phyloP scores from a whole-genome alignment of 2,888 invertebrate species.

The Meiosimyza platycephala region DNA sequence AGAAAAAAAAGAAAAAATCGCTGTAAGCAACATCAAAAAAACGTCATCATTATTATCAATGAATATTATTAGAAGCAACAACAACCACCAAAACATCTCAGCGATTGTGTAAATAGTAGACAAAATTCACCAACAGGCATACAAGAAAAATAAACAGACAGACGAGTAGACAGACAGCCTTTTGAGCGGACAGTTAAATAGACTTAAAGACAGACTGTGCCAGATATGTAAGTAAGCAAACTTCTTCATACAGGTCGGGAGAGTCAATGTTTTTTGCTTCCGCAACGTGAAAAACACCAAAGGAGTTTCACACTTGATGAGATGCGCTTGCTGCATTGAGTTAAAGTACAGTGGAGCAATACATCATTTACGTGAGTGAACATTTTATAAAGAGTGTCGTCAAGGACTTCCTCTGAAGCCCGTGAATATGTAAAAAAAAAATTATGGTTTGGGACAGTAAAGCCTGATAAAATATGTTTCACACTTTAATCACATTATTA shows the following conservation, averaged over 20 bases:
- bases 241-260: slow-evolving; percentile 20
- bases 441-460: too few species aligned
- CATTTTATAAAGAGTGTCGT: too few species aligned
- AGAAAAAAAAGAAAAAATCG: too few species aligned
- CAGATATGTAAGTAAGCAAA: not conserved
- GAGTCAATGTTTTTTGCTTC: slow-evolving; percentile 25
- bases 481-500: too few species aligned
- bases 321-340: not conserved
- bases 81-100: slow-evolving; percentile 14
- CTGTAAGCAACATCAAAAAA: too few species aligned
- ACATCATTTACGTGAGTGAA: too few species aligned
- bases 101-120: slow-evolving; percentile 26
- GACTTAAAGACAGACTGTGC: not conserved
- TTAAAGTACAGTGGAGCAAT: not conserved
- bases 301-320: slow-evolving; percentile 19
- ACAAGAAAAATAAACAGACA: not conserved
- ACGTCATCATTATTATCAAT: too few species aligned
- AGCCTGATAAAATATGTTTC: too few species aligned
- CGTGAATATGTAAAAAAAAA: too few species aligned
- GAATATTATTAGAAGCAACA: not conserved
- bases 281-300: slow-evolving; percentile 14
- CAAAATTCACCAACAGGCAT: not conserved
- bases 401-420: too few species aligned
- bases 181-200: too few species aligned
- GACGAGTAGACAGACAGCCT: not conserved